These are phyloP conservation scores for Cynopterus brachyotis DNA, from an alignment of 2,113 vertebrate species.

Conservation along the genomic window DNA sequence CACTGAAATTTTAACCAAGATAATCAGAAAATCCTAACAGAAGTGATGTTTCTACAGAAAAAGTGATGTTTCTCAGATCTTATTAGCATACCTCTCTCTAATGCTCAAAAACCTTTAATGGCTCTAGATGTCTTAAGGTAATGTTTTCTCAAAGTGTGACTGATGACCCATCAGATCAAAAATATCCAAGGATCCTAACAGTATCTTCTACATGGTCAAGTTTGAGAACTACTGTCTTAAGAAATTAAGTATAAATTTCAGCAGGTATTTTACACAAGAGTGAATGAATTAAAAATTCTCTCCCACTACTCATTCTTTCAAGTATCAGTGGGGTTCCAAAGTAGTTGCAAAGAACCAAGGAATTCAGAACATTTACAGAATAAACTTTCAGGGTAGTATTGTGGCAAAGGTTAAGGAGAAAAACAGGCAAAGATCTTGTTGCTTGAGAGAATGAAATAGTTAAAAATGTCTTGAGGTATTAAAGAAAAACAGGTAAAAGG, in stretches of 20 bases:
- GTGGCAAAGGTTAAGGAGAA: neutral
- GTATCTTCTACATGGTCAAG: neutral
- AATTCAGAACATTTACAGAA: neutral
- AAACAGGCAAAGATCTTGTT: neutral
- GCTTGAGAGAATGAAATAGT: neutral
- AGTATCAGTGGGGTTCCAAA: neutral
- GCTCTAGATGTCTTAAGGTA: neutral
- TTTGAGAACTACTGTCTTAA: neutral
- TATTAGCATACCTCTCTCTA: neutral
- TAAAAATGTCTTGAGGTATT: neutral
- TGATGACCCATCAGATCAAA: neutral
- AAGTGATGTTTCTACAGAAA: neutral
- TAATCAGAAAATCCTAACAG: neutral
- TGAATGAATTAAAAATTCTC: neutral
- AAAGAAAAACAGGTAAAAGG: neutral
- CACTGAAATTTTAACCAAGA: neutral
- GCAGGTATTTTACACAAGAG: neutral
- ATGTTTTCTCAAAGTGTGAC: neutral
- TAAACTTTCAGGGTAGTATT: neutral
- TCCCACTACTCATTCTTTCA: neutral
- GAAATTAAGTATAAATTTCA: neutral
- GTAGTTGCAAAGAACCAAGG: neutral
- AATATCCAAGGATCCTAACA: neutral
- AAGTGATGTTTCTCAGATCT: neutral
- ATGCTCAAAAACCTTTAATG: neutral